Percentiles rank a stretch among this genome's conserved stretches.
Evolutionary conservation across 1,140 invertebrate genomes (phyloP).

Genomic region (Samia ricini): DNA sequence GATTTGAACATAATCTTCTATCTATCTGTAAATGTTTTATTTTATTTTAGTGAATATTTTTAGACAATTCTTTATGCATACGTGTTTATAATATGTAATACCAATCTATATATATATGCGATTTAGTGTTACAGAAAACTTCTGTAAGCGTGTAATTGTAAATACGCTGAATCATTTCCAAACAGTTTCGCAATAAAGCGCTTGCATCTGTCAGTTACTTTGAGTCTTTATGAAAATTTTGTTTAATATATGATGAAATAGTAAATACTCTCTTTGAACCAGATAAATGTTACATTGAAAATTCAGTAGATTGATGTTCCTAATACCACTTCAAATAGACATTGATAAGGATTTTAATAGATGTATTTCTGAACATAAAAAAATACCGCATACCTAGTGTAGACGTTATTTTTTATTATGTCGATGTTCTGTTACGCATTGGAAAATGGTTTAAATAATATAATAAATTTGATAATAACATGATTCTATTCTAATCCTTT

Average conservation of each 20-base stretch:
- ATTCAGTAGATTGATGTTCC: neutral
- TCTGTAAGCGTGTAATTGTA: neutral
- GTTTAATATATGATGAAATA: neutral
- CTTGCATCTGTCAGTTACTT: neutral
- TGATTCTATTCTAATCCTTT: no score
- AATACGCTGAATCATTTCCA: neutral
- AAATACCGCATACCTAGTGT: no score
- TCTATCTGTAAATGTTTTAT: no score
- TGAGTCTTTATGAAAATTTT: neutral
- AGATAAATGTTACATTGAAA: neutral
- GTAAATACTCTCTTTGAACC: neutral
- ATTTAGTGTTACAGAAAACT: neutral
- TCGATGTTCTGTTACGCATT: no score
- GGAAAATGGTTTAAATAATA: no score
- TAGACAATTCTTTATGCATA: no score
- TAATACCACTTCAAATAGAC: neutral
- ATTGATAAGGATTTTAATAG: neutral
- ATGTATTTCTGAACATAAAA: neutral
- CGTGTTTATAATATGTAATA: no score
- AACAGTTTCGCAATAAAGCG: neutral
- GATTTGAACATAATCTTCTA: no score
- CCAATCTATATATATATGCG: neutral
- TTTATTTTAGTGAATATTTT: no score
- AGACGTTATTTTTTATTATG: no score
- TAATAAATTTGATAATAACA: no score